phyloP scores from a whole-genome alignment of 2,888 invertebrate genomes.

The Cynaeus angustus region DNA sequence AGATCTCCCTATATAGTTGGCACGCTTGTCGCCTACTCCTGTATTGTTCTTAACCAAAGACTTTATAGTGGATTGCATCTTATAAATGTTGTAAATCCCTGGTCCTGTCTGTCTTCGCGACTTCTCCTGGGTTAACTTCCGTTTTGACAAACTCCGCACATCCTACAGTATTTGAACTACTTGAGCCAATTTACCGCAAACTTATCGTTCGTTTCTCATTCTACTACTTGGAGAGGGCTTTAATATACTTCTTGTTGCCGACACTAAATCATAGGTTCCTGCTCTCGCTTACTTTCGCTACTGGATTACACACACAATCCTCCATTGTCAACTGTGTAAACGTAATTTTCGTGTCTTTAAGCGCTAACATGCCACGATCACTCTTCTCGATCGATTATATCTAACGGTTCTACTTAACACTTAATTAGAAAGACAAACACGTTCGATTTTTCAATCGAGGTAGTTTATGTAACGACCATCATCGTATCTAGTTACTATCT shows the following conservation, averaged over 20 bases:
- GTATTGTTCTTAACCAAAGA: conserved; percentile 69
- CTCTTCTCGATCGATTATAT: no score
- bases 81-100: conserved; percentile 70
- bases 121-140: conserved; percentile 68
- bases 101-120: conserved; percentile 57
- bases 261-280: conserved; percentile 26
- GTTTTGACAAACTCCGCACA: conserved; percentile 69
- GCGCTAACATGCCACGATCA: no score
- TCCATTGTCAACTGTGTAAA: conserved; percentile 17
- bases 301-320: conserved; percentile 21
- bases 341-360: conserved; percentile 2
- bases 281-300: conserved; percentile 32
- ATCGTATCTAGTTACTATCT: no score
- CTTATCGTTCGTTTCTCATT: conserved; percentile 47
- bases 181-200: conserved; percentile 67
- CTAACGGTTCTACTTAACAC: no score
- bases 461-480: no score
- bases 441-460: no score
- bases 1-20: conserved; percentile 66
- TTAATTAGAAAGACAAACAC: no score
- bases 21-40: conserved; percentile 64
- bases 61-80: conserved; percentile 71
- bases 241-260: conserved; percentile 30
- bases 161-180: conserved; percentile 65
- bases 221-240: conserved; percentile 20